Base-by-base conservation (phyloP, 2,888 invertebrate genomes). In the Sepioteuthis lessoniana region DNA sequence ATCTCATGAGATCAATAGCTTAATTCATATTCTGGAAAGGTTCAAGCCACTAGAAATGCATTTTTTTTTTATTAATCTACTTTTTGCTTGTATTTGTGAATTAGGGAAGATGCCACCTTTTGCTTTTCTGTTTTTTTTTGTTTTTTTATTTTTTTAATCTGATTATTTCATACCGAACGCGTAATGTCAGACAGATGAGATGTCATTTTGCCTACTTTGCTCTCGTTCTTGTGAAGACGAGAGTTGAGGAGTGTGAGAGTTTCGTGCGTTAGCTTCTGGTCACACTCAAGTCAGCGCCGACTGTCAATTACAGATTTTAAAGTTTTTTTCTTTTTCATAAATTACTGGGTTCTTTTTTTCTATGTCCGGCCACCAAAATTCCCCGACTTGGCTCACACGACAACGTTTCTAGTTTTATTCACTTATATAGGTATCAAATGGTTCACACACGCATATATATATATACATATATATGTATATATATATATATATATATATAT, bases 401-500 rank as follows among this genome's bases (percentile, higher is more conserved):
- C n/a, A 76, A 76, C n/a, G n/a, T 76, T 76, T 76, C n/a, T 25
- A 76, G 76, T 76, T 76, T 76, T 76, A 76, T 76, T 76, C n/a
- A 76, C n/a, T 76, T 76, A 76, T 76, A 76, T 76, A 76, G 76
- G n/a, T 76, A 16, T n/a, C 76, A 76, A 76, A 76, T 76, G 19
- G 3, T 5, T n/a, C n/a, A 16, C 76, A 35, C 76, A 76, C 7
- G 38, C 35, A 10, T 7, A 42, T 91, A 91, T 91, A 91, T 91
- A 91, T 91, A 91, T 91, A 91, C 42, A 91, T 91, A 91, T 42
- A 91, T 91, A 91, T 91, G 38, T 91, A 91, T 91, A 91, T 91
- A 91, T 91, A 91, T 91, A 91, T 91, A 91, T 91, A 91, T 91
- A 91, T 91, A 91, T 91, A 91, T 91, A 91, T 91, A 91, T 91